A percentile compares a stretch with the other conserved stretches of the same genome.
Evolutionary conservation across 1,140 invertebrate species (phyloP).

Genomic region (Bombus superbus): DNA sequence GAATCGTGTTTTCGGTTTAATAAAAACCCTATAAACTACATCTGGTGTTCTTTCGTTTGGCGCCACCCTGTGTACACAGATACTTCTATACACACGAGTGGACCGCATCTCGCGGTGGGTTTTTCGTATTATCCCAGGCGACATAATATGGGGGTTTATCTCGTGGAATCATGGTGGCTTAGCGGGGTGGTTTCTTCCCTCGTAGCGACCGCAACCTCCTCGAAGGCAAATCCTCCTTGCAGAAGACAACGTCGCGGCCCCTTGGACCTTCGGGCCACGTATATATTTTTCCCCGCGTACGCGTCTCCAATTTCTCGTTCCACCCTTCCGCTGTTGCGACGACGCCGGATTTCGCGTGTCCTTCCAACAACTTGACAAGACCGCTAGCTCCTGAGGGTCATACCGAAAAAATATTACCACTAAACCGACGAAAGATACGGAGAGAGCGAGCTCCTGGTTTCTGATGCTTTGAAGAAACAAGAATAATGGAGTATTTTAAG

Average conservation of each 20-base stretch:
- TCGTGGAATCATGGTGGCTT: constrained; percentile 71
- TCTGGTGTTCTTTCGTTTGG: background rate
- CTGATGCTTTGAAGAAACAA: constrained; percentile 25
- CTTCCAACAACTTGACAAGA: constrained; percentile 60
- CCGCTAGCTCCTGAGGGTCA: constrained; percentile 41
- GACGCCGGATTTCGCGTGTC: constrained; percentile 58
- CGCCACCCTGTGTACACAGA: constrained; percentile 22
- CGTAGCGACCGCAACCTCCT: constrained; percentile 52
- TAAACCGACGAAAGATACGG: constrained; percentile 57
- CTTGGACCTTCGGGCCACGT: constrained; percentile 62
- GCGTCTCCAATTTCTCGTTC: constrained; percentile 65
- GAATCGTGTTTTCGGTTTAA: background rate
- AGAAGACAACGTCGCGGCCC: constrained; percentile 63
- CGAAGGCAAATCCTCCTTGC: constrained; percentile 70
- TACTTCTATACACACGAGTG: constrained; percentile 15
- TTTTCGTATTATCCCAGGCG: constrained; percentile 68
- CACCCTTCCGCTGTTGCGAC: constrained; percentile 36
- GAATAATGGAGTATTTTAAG: constrained; percentile 20
- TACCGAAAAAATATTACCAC: constrained; percentile 57
- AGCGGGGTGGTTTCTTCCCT: constrained; percentile 62
- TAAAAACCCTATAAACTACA: background rate
- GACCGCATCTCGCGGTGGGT: constrained; percentile 51
- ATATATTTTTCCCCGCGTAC: constrained; percentile 40
- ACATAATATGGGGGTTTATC: constrained; percentile 75
- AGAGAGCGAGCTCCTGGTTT: constrained; percentile 4